A percentile compares a stretch with the other conserved stretches of the same genome.
phyloP scores from a whole-genome alignment of 1,140 invertebrate genomes.

The Bombus pyrosoma region DNA sequence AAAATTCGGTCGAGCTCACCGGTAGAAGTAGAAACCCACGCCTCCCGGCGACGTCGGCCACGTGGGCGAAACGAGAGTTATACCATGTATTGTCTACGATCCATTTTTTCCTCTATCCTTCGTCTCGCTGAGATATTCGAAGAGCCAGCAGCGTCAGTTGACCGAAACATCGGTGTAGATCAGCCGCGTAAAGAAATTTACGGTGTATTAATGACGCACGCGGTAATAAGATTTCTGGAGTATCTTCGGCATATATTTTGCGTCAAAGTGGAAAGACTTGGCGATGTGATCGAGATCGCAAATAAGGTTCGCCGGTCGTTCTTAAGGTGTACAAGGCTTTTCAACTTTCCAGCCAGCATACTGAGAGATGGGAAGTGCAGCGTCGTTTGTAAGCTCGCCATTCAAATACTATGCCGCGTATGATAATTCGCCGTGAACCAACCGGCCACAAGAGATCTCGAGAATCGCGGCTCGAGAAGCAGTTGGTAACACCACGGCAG shows the following conservation, averaged over 20 bases:
- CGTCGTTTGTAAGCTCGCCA: slow-evolving; percentile 64
- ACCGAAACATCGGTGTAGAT: slow-evolving; percentile 14
- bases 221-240: background rate
- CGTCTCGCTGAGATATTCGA: slow-evolving; percentile 55
- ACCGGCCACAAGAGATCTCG: slow-evolving; percentile 56
- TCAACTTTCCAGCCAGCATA: slow-evolving; percentile 25
- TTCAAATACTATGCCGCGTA: slow-evolving; percentile 61
- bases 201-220: background rate
- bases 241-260: background rate
- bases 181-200: background rate
- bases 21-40: slow-evolving; percentile 43
- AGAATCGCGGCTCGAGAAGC: slow-evolving; percentile 43
- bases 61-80: slow-evolving; percentile 65
- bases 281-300: slow-evolving; percentile 34
- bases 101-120: slow-evolving; percentile 43
- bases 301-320: slow-evolving; percentile 8
- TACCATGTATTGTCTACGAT: slow-evolving; percentile 61
- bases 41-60: slow-evolving; percentile 43
- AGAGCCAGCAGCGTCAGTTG: slow-evolving; percentile 38
- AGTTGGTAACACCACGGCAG: slow-evolving; percentile 49
- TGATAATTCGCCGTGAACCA: slow-evolving; percentile 66
- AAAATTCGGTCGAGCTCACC: slow-evolving; percentile 62
- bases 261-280: background rate
- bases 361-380: slow-evolving; percentile 35
- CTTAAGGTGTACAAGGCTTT: slow-evolving; percentile 34